Conservation (phyloP, 2,888 invertebrate species). For the Sinopyrophorus schimmeli region DNA sequence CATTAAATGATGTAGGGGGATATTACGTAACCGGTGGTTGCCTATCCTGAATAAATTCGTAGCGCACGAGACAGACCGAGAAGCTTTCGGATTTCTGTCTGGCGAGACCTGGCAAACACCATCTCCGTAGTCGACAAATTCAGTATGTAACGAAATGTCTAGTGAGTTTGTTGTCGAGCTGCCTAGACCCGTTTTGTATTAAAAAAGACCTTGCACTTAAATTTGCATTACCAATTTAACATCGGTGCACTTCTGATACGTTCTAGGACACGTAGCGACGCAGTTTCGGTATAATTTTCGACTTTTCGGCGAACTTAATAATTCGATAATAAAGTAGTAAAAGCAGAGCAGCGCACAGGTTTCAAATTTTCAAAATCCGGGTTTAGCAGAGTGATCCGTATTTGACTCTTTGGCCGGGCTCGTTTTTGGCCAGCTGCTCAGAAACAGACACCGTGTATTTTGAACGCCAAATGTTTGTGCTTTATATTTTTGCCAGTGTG, state of each 20-base stretch:
- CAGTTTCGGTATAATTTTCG: slow-evolving; percentile 10
- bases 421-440: slow-evolving; percentile 43
- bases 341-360: slow-evolving; percentile 3
- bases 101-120: slow-evolving; percentile 44
- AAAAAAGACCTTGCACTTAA: slow-evolving; percentile 25
- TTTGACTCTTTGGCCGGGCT: slow-evolving; percentile 49
- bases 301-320: background rate
- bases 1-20: slow-evolving; percentile 48
- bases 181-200: slow-evolving; percentile 23
- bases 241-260: slow-evolving; percentile 9
- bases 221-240: slow-evolving; percentile 18
- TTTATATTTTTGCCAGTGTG: slow-evolving; percentile 32
- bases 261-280: slow-evolving; percentile 6
- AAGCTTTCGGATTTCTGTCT: slow-evolving; percentile 48
- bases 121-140: slow-evolving; percentile 42
- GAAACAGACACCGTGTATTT: slow-evolving; percentile 43
- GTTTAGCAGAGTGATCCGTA: slow-evolving; percentile 32
- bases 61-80: slow-evolving; percentile 47
- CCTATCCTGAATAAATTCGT: slow-evolving; percentile 42
- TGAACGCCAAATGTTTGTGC: slow-evolving; percentile 43
- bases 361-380: slow-evolving; percentile 23
- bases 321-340: background rate
- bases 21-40: slow-evolving; percentile 50
- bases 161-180: slow-evolving; percentile 35
- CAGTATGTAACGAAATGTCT: slow-evolving; percentile 52